A percentile compares a stretch with the other conserved stretches of the same genome.
Conservation (phyloP, 2,113 vertebrate species). For the Corythaixoides concolor region DNA sequence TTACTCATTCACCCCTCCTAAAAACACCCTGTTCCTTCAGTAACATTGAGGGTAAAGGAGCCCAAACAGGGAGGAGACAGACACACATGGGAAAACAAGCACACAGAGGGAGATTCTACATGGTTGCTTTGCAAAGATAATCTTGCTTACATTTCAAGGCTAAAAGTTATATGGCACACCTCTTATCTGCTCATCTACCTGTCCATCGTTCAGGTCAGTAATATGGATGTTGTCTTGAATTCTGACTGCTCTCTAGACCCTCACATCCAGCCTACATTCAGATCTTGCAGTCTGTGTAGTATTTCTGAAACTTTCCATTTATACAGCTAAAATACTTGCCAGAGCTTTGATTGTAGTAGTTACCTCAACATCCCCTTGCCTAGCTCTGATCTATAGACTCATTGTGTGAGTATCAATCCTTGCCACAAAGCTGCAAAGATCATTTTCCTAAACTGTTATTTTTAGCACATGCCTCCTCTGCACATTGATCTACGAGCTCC, state of each 20-base stretch:
- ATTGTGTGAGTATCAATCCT: background rate
- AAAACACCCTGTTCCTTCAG: background rate
- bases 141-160: background rate
- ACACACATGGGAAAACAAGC: background rate
- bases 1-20: background rate
- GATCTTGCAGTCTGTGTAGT: background rate
- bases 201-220: background rate
- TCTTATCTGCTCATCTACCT: background rate
- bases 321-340: background rate
- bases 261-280: background rate
- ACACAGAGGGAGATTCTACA: background rate
- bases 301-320: background rate
- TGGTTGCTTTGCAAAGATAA: background rate
- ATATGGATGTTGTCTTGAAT: background rate
- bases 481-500: background rate
- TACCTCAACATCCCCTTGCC: background rate
- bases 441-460: background rate
- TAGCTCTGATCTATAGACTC: background rate
- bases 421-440: background rate
- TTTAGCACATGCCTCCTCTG: background rate
- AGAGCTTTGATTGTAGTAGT: background rate
- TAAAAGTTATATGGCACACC: rapidly evolving
- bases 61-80: background rate
- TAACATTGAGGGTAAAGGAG: background rate
- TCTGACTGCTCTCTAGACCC: background rate